A percentile compares a stretch with the other conserved stretches of the same genome.
Evolutionary conservation across 2,113 vertebrate genomes (phyloP).

Genomic region (Procapra przewalskii): DNA sequence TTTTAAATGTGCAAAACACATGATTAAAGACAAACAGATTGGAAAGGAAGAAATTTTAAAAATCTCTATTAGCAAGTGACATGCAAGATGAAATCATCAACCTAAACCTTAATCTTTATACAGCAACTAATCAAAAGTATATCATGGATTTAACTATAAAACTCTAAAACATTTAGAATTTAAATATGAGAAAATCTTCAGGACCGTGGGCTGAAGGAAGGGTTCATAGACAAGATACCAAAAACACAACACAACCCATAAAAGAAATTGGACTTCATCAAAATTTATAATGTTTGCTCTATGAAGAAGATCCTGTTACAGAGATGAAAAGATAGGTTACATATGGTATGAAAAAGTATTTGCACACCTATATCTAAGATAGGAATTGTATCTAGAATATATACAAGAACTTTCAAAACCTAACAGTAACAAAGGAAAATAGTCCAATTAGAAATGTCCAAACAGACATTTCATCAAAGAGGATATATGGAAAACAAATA

Average conservation of each 20-base stretch:
- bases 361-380: neutral
- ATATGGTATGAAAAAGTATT: neutral
- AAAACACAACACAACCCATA: neutral
- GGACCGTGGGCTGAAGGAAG: neutral
- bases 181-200: neutral
- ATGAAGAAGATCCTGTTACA: neutral
- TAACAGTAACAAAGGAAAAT: neutral
- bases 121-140: neutral
- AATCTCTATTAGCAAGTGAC: neutral
- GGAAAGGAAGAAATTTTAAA: neutral
- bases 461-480: neutral
- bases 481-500: neutral
- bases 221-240: neutral
- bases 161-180: neutral
- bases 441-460: neutral
- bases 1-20: neutral
- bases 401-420: conserved; percentile 11
- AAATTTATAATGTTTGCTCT: neutral
- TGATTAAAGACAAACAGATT: neutral
- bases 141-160: conserved; percentile 8
- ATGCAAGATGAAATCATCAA: neutral
- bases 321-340: neutral
- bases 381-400: neutral
- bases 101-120: neutral
- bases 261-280: neutral